A percentile compares a stretch with the other conserved stretches of the same genome.
Evolutionary conservation across 2,888 invertebrate genomes (phyloP).

Genomic region (Netelia fuscicornis): DNA sequence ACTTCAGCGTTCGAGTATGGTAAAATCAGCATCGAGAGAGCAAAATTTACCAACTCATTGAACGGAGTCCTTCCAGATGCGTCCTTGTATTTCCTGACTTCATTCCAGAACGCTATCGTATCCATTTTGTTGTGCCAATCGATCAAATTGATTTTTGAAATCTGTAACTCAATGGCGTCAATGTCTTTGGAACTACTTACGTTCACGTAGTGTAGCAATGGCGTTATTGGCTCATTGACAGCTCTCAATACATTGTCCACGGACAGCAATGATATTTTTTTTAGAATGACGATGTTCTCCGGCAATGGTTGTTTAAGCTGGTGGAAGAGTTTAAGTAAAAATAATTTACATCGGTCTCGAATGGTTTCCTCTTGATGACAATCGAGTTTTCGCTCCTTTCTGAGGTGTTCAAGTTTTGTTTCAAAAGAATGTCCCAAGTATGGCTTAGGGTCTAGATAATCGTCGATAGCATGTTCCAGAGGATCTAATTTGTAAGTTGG

Average conservation of each 20-base stretch:
- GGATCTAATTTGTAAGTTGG: constrained; percentile 40
- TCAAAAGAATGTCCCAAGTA: constrained; percentile 45
- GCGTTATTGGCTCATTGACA: background rate
- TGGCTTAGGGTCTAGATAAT: constrained; percentile 56
- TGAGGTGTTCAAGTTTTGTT: too few relatives aligned
- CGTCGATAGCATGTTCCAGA: constrained; percentile 39
- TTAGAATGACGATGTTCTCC: constrained; percentile 46
- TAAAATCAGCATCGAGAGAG: constrained; percentile 57
- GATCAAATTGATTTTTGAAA: constrained; percentile 50
- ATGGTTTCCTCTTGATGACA: constrained; percentile 16
- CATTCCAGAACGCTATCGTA: constrained; percentile 43
- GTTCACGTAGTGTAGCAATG: background rate
- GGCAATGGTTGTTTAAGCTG: constrained; percentile 61
- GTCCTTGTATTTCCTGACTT: constrained; percentile 9
- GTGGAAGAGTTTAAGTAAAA: constrained; percentile 35
- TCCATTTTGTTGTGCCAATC: constrained; percentile 49
- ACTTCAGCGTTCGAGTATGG: constrained; percentile 67
- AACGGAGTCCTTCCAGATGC: constrained; percentile 39
- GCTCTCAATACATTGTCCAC: constrained; percentile 13
- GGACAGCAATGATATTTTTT: constrained; percentile 53
- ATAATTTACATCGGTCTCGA: constrained; percentile 51
- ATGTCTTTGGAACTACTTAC: background rate
- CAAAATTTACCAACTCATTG: constrained; percentile 1
- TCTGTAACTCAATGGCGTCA: constrained; percentile 36
- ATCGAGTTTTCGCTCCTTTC: too few relatives aligned